These are phyloP conservation scores for Oxygymnocypris stewartii DNA, from an alignment of 2,113 vertebrate genomes.

Conservation along the genomic window DNA sequence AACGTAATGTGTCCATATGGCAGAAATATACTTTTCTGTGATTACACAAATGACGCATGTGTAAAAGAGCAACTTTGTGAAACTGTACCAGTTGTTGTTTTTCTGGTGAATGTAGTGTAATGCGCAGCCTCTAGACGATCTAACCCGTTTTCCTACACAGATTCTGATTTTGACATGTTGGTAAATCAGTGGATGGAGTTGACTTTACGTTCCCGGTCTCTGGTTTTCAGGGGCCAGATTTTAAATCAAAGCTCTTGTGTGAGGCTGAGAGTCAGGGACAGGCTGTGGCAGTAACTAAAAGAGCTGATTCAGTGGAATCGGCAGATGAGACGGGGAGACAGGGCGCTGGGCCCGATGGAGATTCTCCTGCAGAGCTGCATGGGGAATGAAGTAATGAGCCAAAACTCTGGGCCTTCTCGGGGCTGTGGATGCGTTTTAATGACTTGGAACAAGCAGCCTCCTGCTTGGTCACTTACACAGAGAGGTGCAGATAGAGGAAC, in stretches of 20 bases:
- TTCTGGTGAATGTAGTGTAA: background rate
- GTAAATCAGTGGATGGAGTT: background rate
- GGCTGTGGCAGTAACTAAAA: slow-evolving; percentile 2
- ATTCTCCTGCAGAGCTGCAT: slow-evolving; percentile 34
- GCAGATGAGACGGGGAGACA: background rate
- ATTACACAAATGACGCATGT: too few relatives aligned
- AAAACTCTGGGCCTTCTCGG: slow-evolving; percentile 19
- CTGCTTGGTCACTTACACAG: slow-evolving; percentile 34
- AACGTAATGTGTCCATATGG: too few relatives aligned
- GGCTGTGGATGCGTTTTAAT: slow-evolving; percentile 42
- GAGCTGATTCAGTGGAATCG: slow-evolving; percentile 26
- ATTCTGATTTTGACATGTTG: background rate
- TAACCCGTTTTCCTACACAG: too few relatives aligned
- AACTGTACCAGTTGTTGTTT: background rate
- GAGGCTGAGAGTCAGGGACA: background rate
- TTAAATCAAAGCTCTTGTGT: slow-evolving; percentile 33
- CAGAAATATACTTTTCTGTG: too few relatives aligned
- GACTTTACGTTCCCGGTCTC: background rate
- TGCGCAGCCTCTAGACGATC: background rate
- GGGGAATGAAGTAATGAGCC: slow-evolving; percentile 50
- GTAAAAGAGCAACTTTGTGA: background rate
- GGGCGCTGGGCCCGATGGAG: slow-evolving; percentile 1
- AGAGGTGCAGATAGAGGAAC: background rate
- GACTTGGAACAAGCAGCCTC: slow-evolving; percentile 1
- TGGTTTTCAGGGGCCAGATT: background rate